Conservation (phyloP, 2,888 invertebrate genomes). For the Limenitis camilla region DNA sequence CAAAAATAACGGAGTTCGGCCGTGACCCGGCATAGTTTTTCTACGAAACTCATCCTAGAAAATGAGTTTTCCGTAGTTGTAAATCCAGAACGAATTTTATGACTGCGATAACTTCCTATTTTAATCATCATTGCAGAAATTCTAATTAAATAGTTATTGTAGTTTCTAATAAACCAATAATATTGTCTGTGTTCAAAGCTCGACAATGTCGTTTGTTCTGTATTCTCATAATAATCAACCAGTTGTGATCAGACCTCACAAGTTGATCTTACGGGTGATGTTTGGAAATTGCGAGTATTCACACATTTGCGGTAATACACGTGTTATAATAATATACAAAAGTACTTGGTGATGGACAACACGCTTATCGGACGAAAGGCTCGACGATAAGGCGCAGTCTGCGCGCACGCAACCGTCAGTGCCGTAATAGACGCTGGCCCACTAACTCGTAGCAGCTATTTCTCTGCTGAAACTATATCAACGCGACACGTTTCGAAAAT, state of each 20-base stretch:
- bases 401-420: conserved; percentile 51
- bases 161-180: too few species aligned
- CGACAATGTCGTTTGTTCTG: too few species aligned
- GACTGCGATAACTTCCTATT: background rate
- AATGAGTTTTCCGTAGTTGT: conserved; percentile 5
- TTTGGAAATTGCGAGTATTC: background rate
- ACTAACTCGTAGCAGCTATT: conserved; percentile 29
- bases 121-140: too few species aligned
- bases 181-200: too few species aligned
- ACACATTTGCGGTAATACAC: conserved; percentile 9
- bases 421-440: conserved; percentile 51
- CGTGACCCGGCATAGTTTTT: conserved; percentile 37
- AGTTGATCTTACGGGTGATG: background rate
- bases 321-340: conserved; percentile 20
- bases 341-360: conserved; percentile 38
- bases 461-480: conserved; percentile 28
- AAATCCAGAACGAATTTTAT: background rate
- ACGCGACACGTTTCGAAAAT: conserved; percentile 38
- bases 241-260: too few species aligned
- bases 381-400: conserved; percentile 54
- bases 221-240: too few species aligned
- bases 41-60: conserved; percentile 6
- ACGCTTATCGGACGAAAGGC: conserved; percentile 58
- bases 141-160: too few species aligned
- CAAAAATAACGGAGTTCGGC: conserved; percentile 43